Evolutionary conservation across 2,797 vertebrate species (phyloP), one percentile per base, ranked within the genome.

Genomic region (Simalia tracyae): DNA sequence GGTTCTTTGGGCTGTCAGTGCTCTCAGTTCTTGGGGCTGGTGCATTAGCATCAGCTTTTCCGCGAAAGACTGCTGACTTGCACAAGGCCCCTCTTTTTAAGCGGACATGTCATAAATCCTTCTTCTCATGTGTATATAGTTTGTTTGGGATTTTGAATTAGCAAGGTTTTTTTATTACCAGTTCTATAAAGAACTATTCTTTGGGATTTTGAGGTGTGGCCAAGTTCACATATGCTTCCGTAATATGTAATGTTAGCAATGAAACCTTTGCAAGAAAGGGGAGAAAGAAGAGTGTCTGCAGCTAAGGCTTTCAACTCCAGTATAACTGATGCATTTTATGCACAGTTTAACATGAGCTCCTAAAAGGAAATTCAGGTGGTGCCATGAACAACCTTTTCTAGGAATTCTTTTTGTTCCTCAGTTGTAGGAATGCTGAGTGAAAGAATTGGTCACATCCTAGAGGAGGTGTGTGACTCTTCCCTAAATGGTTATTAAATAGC

Each of bases 171-270:
- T 87, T 19, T 87, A 36, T 86, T 50, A 81, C 28, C 26, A 57
- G 22, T 42, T 4, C 17, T 81, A 59, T 46, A 91, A 57, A 87
- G 14, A 59, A 19, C 84, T 91, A 81, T 64, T 81, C 19, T 89
- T 91, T 86, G 28, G 57, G 46, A 81, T 86, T 56, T 22, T 42
- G 64, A 86, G 15, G 54, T 86, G 57, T 86, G 81, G 85, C 92
- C 46, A 95, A 86, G 93, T 91, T 92, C 50, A 4, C 17, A 36
- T 95, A 88, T 95, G 22, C 91, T 95, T 93, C 93, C 89, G 63
- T 22, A 91, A 19, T 86, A 61, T 90, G 19, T 88, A 72, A 60
- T 31, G 5, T 61, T 63, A 92, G 63, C 64, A 87, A 36, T 92
- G 84, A 93, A 17, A 36, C 8, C 9, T 88, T 10, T 72, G 92